These are phyloP conservation scores for Morone chrysops DNA, from an alignment of 2,113 vertebrate species.

Conservation along the genomic window DNA sequence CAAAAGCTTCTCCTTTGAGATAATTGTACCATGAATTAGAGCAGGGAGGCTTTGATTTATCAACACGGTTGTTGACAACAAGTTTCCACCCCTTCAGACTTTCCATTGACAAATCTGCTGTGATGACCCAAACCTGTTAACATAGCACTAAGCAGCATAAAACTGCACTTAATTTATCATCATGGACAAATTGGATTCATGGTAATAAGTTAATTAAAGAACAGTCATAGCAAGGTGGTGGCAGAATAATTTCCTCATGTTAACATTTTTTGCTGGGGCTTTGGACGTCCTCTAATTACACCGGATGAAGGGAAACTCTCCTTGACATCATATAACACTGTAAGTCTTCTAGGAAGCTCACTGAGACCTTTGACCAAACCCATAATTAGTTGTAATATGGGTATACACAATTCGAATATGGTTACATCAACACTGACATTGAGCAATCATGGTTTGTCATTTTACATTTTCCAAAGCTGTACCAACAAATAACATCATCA, in stretches of 20 bases:
- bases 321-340: slow-evolving; percentile 55
- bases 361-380: slow-evolving; percentile 48
- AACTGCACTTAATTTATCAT: slow-evolving; percentile 47
- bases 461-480: slow-evolving; percentile 59
- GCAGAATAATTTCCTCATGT: slow-evolving; percentile 59
- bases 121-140: slow-evolving; percentile 40
- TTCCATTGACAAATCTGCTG: slow-evolving; percentile 53
- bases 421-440: slow-evolving; percentile 61
- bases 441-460: slow-evolving; percentile 39
- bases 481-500: slow-evolving; percentile 57
- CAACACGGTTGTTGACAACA: slow-evolving; percentile 63
- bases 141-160: slow-evolving; percentile 31
- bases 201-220: slow-evolving; percentile 47
- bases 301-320: slow-evolving; percentile 56
- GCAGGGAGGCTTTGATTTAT: slow-evolving; percentile 63
- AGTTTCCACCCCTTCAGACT: slow-evolving; percentile 64
- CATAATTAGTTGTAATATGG: slow-evolving; percentile 67
- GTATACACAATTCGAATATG: slow-evolving; percentile 52
- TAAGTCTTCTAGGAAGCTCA: slow-evolving; percentile 30
- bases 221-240: slow-evolving; percentile 11
- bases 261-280: slow-evolving; percentile 30
- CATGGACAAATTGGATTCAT: slow-evolving; percentile 45
- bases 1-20: slow-evolving; percentile 64
- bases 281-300: slow-evolving; percentile 58
- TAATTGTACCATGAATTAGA: slow-evolving; percentile 74